phyloP scores from a whole-genome alignment of 2,797 vertebrate genomes.

The Chanos chanos region DNA sequence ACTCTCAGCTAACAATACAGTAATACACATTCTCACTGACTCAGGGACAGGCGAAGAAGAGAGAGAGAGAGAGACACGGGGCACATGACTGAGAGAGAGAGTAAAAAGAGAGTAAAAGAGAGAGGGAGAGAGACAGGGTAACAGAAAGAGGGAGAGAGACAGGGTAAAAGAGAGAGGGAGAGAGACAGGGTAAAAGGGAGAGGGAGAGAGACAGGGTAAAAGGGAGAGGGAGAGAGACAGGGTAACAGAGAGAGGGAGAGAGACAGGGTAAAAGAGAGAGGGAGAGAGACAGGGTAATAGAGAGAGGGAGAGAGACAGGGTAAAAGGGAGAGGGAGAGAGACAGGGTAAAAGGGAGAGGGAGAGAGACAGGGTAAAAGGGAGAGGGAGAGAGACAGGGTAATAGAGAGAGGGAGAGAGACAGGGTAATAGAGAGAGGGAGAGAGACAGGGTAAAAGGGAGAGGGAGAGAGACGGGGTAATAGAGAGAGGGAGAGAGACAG shows the following conservation, averaged over 20 bases:
- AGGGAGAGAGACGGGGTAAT: neutral
- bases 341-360: no score
- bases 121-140: neutral
- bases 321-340: no score
- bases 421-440: neutral
- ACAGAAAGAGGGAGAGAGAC: neutral
- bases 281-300: neutral
- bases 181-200: neutral
- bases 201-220: neutral
- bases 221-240: neutral
- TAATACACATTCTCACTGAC: conserved; percentile 36
- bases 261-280: neutral
- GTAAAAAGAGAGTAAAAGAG: neutral
- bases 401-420: conserved; percentile 8
- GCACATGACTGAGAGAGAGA: neutral
- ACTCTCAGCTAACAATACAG: conserved; percentile 48
- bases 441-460: no score
- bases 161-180: neutral
- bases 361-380: neutral
- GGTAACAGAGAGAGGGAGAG: neutral
- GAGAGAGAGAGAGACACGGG: neutral
- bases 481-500: neutral
- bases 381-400: neutral
- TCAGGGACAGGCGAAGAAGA: conserved; percentile 5
- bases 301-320: no score